Percentiles rank a stretch among this genome's conserved stretches.
phyloP scores from a whole-genome alignment of 2,113 vertebrate species.

The Ploceus nigricollis region DNA sequence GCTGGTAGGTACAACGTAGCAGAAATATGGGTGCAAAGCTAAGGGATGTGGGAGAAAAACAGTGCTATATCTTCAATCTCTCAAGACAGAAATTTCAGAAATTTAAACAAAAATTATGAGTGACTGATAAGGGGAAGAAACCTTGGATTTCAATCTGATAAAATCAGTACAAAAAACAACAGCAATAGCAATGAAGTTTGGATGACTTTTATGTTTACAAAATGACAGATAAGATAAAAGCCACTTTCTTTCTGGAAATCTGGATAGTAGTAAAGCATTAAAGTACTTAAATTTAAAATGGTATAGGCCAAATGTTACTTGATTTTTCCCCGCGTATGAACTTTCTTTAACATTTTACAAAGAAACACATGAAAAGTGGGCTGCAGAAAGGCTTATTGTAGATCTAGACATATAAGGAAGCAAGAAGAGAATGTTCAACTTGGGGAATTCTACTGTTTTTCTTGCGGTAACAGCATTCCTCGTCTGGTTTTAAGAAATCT shows the following conservation, averaged over 20 bases:
- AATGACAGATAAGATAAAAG: neutral
- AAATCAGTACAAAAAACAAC: neutral
- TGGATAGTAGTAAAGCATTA: neutral
- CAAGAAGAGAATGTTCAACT: neutral
- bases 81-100: neutral
- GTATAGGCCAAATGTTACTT: neutral
- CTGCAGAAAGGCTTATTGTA: neutral
- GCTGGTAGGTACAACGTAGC: neutral
- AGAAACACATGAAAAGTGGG: neutral
- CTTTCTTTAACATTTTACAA: neutral
- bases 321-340: fast-evolving
- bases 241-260: neutral
- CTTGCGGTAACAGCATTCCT: neutral
- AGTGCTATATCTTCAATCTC: neutral
- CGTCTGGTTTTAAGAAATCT: neutral
- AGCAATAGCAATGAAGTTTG: neutral
- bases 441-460: neutral
- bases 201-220: neutral
- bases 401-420: neutral
- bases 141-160: neutral
- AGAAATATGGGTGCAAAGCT: neutral
- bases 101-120: neutral
- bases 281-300: neutral
- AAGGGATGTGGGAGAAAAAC: neutral
- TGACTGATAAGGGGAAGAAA: neutral